Evolutionary conservation across 2,888 invertebrate species (phyloP), one percentile per base, ranked within the genome.

Genomic region (Fragum fragum): DNA sequence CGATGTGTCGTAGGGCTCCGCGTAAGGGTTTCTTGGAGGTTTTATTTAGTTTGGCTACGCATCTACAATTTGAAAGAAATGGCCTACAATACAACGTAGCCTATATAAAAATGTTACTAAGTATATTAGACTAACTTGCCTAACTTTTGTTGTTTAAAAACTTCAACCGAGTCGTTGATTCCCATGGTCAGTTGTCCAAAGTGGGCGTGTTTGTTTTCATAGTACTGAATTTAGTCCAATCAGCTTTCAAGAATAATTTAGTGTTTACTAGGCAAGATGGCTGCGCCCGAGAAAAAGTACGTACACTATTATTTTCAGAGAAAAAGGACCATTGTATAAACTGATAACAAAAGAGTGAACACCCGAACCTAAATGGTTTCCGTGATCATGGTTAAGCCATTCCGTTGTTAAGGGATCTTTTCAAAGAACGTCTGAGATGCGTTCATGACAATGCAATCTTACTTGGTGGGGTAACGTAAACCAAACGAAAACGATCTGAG

Each of bases 221-320:
- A 6, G 42, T 18, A 32, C 39, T 21, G 7, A 53, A 39, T 69
- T 68, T 47, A 18, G 21, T 42, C 79, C 73, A 73, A 73, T 79
- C 23, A 70, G 57, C 55, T n/a, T n/a, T 14, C 52, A 28, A 1
- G 14, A 9, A 9, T 36, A 2, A 61, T 18, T 59, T 39, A 3
- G 21, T 47, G 21, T 28, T 18, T 5, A 36, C 47, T 23, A 9
- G 9, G 0, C 73, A 79, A 79, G 39, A 79, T 79, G 79, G 29
- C 79, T 52, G 79, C 79, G 69, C 73, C 79, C 79, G 79, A 73
- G 16, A 79, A 79, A 70, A 76, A 76, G 76, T 76, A 36, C n/a
- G n/a, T n/a, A n/a, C n/a, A n/a, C n/a, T n/a, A n/a, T n/a, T n/a
- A n/a, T n/a, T n/a, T n/a, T n/a, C n/a, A n/a, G n/a, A n/a, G n/a